A percentile compares a stretch with the other conserved stretches of the same genome.
phyloP scores from a whole-genome alignment of 1,140 invertebrate species.

The Microplitis mediator region DNA sequence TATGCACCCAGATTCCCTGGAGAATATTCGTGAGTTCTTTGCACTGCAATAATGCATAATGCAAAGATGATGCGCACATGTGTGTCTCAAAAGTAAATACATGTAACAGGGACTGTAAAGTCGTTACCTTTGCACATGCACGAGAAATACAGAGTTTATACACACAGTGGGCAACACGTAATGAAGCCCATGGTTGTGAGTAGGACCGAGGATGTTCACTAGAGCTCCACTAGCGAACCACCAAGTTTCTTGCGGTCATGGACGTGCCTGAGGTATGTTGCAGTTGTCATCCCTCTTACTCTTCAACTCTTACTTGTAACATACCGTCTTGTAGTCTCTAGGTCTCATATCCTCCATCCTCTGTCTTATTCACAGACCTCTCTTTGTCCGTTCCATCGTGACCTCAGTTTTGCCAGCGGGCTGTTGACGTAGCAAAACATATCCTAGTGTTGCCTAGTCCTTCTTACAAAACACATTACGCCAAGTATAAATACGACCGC shows the following conservation, averaged over 20 bases:
- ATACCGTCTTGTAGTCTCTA: neutral
- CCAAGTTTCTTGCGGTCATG: constrained; percentile 17
- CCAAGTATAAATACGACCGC: too few relatives aligned
- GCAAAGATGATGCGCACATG: neutral
- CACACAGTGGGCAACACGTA: neutral
- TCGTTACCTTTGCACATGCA: neutral
- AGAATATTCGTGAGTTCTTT: neutral
- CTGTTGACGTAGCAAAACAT: constrained; percentile 10
- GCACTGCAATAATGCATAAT: too few relatives aligned
- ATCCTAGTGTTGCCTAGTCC: neutral
- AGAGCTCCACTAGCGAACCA: neutral
- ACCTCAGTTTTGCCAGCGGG: neutral
- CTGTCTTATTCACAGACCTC: neutral
- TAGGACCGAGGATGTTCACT: too few relatives aligned
- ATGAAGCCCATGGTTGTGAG: neutral
- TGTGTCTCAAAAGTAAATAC: constrained; percentile 10
- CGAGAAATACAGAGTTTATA: neutral
- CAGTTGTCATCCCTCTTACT: constrained; percentile 11
- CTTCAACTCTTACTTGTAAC: neutral
- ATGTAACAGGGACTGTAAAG: constrained; percentile 12
- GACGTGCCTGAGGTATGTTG: constrained; percentile 7
- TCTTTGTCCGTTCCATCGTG: neutral
- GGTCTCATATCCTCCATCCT: neutral
- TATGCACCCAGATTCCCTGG: constrained; percentile 16
- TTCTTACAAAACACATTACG: neutral